Evolutionary conservation across 35 echinoderm and acorn worm species (phyloP), one percentile per base, ranked within the genome.

Genomic region (Lytechinus pictus): DNA sequence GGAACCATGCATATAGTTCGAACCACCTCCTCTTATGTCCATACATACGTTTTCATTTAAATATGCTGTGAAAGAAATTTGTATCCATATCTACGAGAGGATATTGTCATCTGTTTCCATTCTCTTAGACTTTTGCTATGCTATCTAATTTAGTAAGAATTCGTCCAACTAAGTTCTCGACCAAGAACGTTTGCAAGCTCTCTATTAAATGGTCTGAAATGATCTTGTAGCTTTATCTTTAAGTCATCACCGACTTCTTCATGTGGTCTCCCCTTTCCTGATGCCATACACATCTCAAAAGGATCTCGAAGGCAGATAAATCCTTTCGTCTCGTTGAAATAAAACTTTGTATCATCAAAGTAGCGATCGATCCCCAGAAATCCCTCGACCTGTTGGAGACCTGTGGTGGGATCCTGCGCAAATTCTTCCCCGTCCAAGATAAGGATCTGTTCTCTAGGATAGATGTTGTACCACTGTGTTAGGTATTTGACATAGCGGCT

Each of bases 271-370:
- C 97, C 95, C 57, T 97, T 97, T 0, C 14, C 28, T 55, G n/a
- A 3, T 10, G 52, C 27, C 97, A 97, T 97, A 86, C 97, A 97
- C 4, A 79, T 57, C 53, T 89, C 87, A n/a, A 97, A 52, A 1
- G 97, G 97, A 79, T 92, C 86, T 21, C 72, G 44, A 8, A 96
- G n/a, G 54, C 97, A 97, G 87, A 96, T 96, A 66, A 97, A 97
- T 1, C 97, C 95, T 72, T 97, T 97, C 9, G 27, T 91, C 52
- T 72, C 55, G 56, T 97, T 94, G 54, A 89, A 95, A 55, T 89
- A 66, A 92, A 97, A 97, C 14, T 96, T 58, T 27, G 54, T 51
- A 9, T 96, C 86, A 8, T 90, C 57, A 86, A 97, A 96, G 55
- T 91, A 97, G 2, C 54, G 86, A 10, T 71, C 16, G 16, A 97